phyloP scores from a whole-genome alignment of 2,888 invertebrate genomes.

The Sericinus montela region DNA sequence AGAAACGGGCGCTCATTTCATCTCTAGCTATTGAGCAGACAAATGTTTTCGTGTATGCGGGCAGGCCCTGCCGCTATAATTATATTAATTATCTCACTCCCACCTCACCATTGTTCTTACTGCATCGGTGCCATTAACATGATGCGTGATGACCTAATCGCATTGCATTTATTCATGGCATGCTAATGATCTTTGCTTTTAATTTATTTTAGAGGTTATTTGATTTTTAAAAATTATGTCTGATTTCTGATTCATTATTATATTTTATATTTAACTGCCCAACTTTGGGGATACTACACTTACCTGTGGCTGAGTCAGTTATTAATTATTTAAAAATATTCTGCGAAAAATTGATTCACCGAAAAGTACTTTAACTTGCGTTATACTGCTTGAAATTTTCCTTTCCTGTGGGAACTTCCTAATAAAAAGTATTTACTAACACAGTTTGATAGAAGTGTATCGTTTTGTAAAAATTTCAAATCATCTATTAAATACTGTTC shows the following conservation, averaged over 20 bases:
- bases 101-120: conserved; percentile 34
- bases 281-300: too few relatives aligned
- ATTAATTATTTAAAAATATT: too few relatives aligned
- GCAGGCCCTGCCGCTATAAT: conserved; percentile 30
- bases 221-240: conserved; percentile 3
- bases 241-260: conserved; percentile 1
- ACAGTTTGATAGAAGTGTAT: too few relatives aligned
- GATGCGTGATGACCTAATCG: conserved; percentile 31
- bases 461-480: too few relatives aligned
- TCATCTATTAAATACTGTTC: too few relatives aligned
- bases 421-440: too few relatives aligned
- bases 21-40: conserved; percentile 26
- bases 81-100: conserved; percentile 32
- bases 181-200: conserved; percentile 22
- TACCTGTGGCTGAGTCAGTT: too few relatives aligned
- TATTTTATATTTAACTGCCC: conserved; percentile 6
- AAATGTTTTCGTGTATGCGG: conserved; percentile 27
- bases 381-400: too few relatives aligned
- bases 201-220: conserved; percentile 3
- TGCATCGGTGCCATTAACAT: conserved; percentile 17
- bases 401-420: too few relatives aligned
- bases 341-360: too few relatives aligned
- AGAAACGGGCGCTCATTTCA: conserved; percentile 11
- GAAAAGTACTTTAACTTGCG: too few relatives aligned
- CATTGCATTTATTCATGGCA: conserved; percentile 23